phyloP scores from a whole-genome alignment of 2,888 invertebrate genomes.

The Plusia festucae region DNA sequence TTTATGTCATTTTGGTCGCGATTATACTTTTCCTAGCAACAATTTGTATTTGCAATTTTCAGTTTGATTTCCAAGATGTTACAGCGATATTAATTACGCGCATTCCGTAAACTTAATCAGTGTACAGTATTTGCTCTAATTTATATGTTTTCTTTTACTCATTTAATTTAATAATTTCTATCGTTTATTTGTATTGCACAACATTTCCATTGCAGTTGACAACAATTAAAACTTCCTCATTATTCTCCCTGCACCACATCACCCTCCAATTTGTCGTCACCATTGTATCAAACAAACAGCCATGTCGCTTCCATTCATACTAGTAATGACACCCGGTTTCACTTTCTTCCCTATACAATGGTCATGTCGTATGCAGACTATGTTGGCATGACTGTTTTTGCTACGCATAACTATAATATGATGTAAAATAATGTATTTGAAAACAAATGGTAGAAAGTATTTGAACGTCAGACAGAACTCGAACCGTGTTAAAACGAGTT shows the following conservation, averaged over 20 bases:
- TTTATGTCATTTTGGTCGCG: slow-evolving; percentile 25
- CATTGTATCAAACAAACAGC: slow-evolving; percentile 22
- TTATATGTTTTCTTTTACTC: no score
- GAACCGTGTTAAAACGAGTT: no score
- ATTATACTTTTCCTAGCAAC: background rate
- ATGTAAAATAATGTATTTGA: no score
- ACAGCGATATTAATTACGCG: no score
- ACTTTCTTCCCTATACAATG: slow-evolving; percentile 24
- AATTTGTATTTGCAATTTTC: slow-evolving; percentile 13
- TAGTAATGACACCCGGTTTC: slow-evolving; percentile 32
- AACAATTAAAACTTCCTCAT: background rate
- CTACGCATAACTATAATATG: no score
- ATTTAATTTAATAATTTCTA: background rate
- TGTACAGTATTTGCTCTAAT: no score
- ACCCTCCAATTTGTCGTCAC: slow-evolving; percentile 11
- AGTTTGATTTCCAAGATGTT: no score
- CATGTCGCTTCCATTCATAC: slow-evolving; percentile 17
- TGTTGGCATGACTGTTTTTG: background rate
- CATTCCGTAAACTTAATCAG: no score
- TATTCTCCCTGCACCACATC: background rate
- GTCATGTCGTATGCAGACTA: background rate
- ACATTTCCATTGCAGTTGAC: background rate
- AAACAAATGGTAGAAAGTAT: no score
- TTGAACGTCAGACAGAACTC: no score
- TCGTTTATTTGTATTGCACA: background rate